Evolutionary conservation across 2,888 invertebrate genomes (phyloP), one percentile per base, ranked within the genome.

Genomic region (Apamea epomidion): DNA sequence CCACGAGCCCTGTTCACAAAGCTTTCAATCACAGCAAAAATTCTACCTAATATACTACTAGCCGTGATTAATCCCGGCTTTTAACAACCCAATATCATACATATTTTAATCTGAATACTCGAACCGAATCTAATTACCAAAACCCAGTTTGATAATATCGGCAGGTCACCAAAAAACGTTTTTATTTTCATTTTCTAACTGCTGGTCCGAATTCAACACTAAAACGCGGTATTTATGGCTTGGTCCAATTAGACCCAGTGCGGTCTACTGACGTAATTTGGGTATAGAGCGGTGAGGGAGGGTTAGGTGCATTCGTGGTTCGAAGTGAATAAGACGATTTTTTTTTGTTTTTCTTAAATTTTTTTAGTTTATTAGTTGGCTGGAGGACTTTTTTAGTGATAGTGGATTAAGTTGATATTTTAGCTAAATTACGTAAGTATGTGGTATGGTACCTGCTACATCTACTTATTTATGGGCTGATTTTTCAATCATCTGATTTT

Each of bases 221-320:
- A 77, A 79, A 87, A 80, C 73, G 62, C 76, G 42, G 70, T 87
- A 82, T 88, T 87, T 85, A 87, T 71, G 77, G 78, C 72, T 48
- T 45, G 81, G 83, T 87, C 83, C 84, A 87, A 88, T 88, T 87
- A 88, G 87, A 69, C 76, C 80, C 88, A 62, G 74, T 76, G 73
- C 76, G 78, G 82, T 82, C 67, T 80, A 29, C 42, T 75, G 64
- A 51, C 58, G 84, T 83, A 83, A 88, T 88, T 74, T 84, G 75
- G 74, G 71, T 32, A 29, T 60, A 71, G 68, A 64, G 67, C 77
- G 62, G 67, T n/a, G 48, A 10, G 21, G 16, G 42, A 81, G 71
- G 81, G 84, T 86, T 84, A 76, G 76, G 12, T 81, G 79, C 81
- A 85, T 64, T 78, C 51, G 75, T 51, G 37, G 6, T 51, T 37